Percentiles rank a stretch among this genome's conserved stretches.
These are phyloP conservation scores for Eumaeus atala DNA, from an alignment of 1,140 invertebrate species.

Conservation along the genomic window DNA sequence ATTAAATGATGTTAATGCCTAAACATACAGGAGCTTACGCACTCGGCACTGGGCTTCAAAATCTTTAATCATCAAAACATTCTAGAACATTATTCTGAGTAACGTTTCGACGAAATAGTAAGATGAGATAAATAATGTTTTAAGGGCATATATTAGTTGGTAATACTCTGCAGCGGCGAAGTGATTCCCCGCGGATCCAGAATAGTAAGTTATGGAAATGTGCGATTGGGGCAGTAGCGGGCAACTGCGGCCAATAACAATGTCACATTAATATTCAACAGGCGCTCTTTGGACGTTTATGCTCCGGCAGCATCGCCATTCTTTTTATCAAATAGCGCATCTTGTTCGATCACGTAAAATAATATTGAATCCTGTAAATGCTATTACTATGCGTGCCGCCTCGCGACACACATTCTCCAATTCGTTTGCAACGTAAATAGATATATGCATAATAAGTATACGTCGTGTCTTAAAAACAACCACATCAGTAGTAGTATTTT, in stretches of 20 bases:
- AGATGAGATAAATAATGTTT: too few relatives aligned
- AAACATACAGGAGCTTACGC: too few relatives aligned
- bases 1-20: too few relatives aligned
- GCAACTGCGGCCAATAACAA: constrained; percentile 71
- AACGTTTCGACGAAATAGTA: too few relatives aligned
- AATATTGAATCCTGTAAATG: constrained; percentile 19
- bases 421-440: constrained; percentile 2
- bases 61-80: too few relatives aligned
- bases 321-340: constrained; percentile 50
- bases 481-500: too few relatives aligned
- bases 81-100: too few relatives aligned
- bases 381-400: constrained; percentile 8
- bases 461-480: too few relatives aligned
- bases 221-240: constrained; percentile 69
- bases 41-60: too few relatives aligned
- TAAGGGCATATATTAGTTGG: constrained; percentile 37
- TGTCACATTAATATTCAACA: constrained; percentile 74
- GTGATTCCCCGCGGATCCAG: constrained; percentile 66
- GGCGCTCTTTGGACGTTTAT: constrained; percentile 59
- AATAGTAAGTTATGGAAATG: constrained; percentile 74
- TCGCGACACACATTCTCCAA: constrained; percentile 1
- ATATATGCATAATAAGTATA: constrained; percentile 7
- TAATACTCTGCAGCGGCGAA: constrained; percentile 59
- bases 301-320: constrained; percentile 53
- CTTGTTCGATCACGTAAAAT: constrained; percentile 33